Evolutionary conservation across 2,888 invertebrate genomes (phyloP).

Genomic region (Rhopalosiphum nymphaeae): DNA sequence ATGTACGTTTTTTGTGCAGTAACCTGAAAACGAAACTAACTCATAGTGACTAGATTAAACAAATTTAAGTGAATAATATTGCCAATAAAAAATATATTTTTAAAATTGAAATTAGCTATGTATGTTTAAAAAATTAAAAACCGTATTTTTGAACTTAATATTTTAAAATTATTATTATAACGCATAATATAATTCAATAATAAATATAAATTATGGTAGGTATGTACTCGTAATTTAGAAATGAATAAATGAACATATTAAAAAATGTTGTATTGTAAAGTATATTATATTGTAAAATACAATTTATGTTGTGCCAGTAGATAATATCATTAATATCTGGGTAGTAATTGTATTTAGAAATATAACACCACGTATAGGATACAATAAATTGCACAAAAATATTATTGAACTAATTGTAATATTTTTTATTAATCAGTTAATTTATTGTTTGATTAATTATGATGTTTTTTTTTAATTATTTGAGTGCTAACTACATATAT

Average conservation of each 20-base stretch:
- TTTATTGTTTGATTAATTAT: background rate
- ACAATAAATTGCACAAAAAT: background rate
- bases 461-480: background rate
- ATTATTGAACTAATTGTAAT: background rate
- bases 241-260: background rate
- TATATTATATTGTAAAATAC: background rate
- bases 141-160: background rate
- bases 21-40: background rate
- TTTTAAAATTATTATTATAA: background rate
- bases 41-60: background rate
- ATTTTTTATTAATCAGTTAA: background rate
- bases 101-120: background rate
- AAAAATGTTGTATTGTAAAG: background rate
- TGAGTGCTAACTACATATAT: background rate
- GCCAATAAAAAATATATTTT: background rate
- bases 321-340: background rate
- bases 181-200: background rate
- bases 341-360: background rate
- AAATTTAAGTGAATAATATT: background rate
- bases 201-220: background rate
- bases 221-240: background rate
- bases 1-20: background rate
- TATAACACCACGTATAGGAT: background rate
- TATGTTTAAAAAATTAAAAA: background rate
- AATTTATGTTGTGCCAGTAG: background rate